phyloP scores from a whole-genome alignment of 30 jellyfish, hydroid and myxozoan genomes.

The Cassiopea xamachana region DNA sequence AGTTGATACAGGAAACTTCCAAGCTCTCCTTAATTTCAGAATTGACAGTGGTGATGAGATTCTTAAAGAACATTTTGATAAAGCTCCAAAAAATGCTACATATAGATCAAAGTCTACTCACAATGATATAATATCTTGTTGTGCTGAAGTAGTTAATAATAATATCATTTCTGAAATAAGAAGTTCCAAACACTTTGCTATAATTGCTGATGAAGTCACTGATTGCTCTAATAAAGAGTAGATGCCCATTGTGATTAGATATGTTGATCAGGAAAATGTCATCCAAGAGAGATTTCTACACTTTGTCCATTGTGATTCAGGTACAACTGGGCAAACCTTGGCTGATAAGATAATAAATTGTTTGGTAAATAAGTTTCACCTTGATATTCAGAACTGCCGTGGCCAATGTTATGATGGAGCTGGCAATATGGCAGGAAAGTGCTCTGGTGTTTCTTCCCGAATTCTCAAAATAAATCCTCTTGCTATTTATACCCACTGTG shows the following conservation, averaged over 20 bases:
- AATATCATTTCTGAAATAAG: neutral
- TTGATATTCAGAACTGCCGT: neutral
- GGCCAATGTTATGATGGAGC: conserved; percentile 51
- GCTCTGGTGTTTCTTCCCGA: conserved; percentile 6
- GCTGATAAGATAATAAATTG: neutral
- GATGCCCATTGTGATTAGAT: conserved; percentile 40
- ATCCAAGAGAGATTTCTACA: conserved; percentile 27
- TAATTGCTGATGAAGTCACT: conserved; percentile 13
- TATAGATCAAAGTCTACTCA: neutral
- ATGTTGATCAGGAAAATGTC: conserved; percentile 6
- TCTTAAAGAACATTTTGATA: too few species aligned
- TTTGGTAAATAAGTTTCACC: neutral
- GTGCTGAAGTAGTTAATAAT: neutral
- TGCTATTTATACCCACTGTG: conserved; percentile 25
- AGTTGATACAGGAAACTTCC: too few species aligned
- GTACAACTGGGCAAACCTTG: conserved; percentile 22
- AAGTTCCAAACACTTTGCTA: neutral
- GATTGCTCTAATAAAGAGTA: conserved; percentile 60
- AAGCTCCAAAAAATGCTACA: neutral
- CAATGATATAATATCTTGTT: neutral
- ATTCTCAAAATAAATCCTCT: neutral
- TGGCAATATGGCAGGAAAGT: conserved; percentile 29
- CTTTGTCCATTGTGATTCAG: conserved; percentile 19
- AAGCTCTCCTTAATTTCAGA: too few species aligned
- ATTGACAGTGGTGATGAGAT: too few species aligned